These are phyloP conservation scores for Doris montereyensis DNA, from an alignment of 2,888 invertebrate species.

Conservation along the genomic window DNA sequence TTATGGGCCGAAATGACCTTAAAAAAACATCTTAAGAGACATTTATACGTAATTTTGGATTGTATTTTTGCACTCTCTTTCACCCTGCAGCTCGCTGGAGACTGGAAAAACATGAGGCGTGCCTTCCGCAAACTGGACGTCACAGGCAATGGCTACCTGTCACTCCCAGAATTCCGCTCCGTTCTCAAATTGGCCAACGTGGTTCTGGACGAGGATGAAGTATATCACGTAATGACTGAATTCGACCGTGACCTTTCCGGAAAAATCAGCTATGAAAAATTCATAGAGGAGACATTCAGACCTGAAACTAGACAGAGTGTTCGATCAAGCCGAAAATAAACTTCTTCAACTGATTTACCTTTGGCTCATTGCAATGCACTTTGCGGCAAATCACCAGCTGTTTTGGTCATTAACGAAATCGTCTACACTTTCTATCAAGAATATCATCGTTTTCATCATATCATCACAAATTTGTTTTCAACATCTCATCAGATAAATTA, in stretches of 20 bases:
- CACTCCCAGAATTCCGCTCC: conserved; percentile 69
- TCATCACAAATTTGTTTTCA: too few species aligned
- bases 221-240: conserved; percentile 68
- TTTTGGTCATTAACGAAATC: too few species aligned
- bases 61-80: too few species aligned
- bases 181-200: conserved; percentile 71
- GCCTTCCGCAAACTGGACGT: conserved; percentile 69
- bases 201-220: conserved; percentile 70
- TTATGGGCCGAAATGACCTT: too few species aligned
- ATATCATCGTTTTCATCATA: too few species aligned
- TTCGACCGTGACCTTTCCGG: conserved; percentile 71
- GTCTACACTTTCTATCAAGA: too few species aligned
- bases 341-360: not conserved
- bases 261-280: conserved; percentile 67
- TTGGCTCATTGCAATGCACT: too few species aligned
- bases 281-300: conserved; percentile 67
- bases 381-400: too few species aligned
- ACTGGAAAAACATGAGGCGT: conserved; percentile 70
- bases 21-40: too few species aligned
- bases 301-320: conserved; percentile 61
- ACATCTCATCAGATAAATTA: too few species aligned
- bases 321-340: not conserved
- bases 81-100: conserved; percentile 68
- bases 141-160: conserved; percentile 63
- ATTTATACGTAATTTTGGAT: too few species aligned